Conservation (phyloP, 2,113 vertebrate genomes). For the Trogon surrucura region DNA sequence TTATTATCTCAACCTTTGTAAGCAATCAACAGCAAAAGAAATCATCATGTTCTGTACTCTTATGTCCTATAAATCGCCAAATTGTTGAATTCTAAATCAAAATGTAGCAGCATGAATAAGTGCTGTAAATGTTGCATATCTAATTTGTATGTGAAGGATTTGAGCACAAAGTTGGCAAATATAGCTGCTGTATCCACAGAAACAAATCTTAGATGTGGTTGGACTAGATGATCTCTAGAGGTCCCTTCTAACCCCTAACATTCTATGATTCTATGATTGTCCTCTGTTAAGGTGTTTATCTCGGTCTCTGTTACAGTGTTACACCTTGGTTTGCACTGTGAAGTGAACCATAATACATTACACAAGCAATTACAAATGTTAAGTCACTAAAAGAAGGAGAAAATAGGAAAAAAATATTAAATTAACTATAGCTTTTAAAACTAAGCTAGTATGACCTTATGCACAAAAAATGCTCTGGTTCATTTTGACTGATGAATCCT, state of each 20-base stretch:
- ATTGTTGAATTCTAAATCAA: not conserved
- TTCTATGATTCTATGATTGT: not conserved
- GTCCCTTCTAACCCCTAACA: too few relatives aligned
- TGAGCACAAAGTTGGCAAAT: not conserved
- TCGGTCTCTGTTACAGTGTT: not conserved
- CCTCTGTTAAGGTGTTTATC: not conserved
- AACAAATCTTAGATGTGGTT: not conserved
- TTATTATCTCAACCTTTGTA: not conserved
- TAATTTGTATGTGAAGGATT: not conserved
- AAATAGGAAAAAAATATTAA: not conserved
- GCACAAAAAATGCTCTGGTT: not conserved
- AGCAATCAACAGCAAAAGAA: not conserved
- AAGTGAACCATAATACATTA: not conserved
- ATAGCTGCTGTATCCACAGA: not conserved
- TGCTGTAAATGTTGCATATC: not conserved
- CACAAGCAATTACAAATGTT: not conserved
- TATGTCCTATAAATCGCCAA: not conserved
- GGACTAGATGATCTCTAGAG: too few relatives aligned
- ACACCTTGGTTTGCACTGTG: not conserved
- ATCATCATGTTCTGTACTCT: not conserved
- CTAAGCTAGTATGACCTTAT: not conserved
- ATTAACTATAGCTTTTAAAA: not conserved
- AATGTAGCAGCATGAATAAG: not conserved
- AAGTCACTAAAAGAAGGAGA: not conserved
- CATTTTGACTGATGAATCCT: not conserved